Evolutionary conservation across 1,140 invertebrate species (phyloP).

Genomic region (Pachyrhynchus sulphureomaculatus): DNA sequence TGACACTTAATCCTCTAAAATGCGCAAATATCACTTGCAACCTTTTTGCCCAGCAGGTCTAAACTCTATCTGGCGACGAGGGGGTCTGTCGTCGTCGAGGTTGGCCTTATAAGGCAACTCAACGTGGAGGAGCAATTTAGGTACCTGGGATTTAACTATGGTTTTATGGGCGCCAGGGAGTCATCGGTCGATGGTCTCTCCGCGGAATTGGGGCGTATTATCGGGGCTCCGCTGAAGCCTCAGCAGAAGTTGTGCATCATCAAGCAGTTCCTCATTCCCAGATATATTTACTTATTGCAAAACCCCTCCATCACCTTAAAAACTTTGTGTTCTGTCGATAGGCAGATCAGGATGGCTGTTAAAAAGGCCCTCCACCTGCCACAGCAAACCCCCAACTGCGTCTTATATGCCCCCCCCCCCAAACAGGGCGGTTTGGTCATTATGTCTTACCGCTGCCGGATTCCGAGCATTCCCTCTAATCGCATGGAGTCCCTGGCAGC

Average conservation of each 20-base stretch:
- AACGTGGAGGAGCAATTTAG: not conserved
- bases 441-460: too few relatives aligned
- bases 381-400: not conserved
- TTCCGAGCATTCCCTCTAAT: too few relatives aligned
- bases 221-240: slow-evolving; percentile 22
- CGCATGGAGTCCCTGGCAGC: too few relatives aligned
- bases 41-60: not conserved
- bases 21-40: not conserved
- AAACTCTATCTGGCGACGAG: not conserved
- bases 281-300: slow-evolving; percentile 6
- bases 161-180: not conserved
- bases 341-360: slow-evolving; percentile 10
- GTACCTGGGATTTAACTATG: slow-evolving; percentile 1
- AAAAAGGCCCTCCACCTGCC: slow-evolving; percentile 16
- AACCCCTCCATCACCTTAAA: not conserved
- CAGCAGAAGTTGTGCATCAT: slow-evolving; percentile 27
- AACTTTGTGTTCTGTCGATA: slow-evolving; percentile 11
- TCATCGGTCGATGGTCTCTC: not conserved
- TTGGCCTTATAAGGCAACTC: not conserved
- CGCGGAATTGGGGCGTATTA: not conserved
- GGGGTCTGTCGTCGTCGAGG: not conserved
- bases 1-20: not conserved
- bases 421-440: too few relatives aligned
- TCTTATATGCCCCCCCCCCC: slow-evolving; percentile 5
- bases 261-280: slow-evolving; percentile 17